Conservation (phyloP, 1,140 invertebrate species). For the Conus betulinus region DNA sequence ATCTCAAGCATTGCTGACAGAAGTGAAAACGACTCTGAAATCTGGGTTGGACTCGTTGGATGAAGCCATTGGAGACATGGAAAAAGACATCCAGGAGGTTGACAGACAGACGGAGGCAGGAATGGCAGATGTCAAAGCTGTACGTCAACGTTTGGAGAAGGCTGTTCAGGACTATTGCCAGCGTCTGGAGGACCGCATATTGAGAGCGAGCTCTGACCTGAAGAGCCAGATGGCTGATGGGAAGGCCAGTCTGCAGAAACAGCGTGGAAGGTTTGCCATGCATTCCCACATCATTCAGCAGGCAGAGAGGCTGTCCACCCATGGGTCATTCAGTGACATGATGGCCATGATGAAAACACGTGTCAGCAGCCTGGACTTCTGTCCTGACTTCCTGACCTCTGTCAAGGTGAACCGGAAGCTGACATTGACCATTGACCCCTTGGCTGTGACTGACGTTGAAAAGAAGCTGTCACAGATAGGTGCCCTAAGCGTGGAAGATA, state of each 20-base stretch:
- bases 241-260: neutral
- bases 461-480: neutral
- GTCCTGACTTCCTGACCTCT: neutral
- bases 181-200: neutral
- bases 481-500: neutral
- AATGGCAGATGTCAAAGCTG: neutral
- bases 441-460: neutral
- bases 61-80: neutral
- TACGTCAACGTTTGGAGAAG: constrained; percentile 4
- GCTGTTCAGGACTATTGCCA: neutral
- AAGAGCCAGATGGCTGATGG: neutral
- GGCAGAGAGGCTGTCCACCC: neutral
- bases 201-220: neutral
- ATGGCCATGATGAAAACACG: neutral
- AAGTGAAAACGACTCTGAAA: neutral
- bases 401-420: neutral
- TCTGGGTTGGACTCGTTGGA: neutral
- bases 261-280: neutral
- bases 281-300: neutral
- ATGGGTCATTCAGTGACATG: neutral
- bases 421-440: neutral
- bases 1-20: neutral
- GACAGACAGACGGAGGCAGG: neutral
- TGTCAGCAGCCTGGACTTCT: neutral
- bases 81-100: neutral